These are phyloP conservation scores for Oeneis ivallda DNA, from an alignment of 2,888 invertebrate species.

Conservation along the genomic window DNA sequence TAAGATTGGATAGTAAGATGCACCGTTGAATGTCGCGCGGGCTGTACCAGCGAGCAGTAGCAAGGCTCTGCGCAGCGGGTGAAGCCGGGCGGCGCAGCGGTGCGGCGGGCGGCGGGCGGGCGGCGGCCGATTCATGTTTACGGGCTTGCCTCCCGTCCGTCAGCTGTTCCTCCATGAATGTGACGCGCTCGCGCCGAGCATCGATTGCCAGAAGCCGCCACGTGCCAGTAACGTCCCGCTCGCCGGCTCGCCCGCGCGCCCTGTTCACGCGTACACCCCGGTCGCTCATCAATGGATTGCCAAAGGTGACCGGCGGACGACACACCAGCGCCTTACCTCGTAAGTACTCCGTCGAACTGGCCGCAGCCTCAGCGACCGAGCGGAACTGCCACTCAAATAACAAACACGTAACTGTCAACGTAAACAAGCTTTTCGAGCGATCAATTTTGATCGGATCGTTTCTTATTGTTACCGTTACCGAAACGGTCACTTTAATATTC, in stretches of 20 bases:
- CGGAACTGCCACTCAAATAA: neutral
- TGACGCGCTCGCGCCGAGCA: constrained; percentile 72
- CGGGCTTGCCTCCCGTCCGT: constrained; percentile 75
- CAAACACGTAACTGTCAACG: neutral
- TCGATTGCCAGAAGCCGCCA: constrained; percentile 76
- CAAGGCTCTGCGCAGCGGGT: constrained; percentile 38
- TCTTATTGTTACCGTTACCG: neutral
- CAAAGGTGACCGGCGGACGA: constrained; percentile 66
- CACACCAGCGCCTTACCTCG: constrained; percentile 40
- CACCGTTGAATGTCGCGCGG: constrained; percentile 39
- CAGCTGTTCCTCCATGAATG: constrained; percentile 80
- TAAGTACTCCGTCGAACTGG: constrained; percentile 36
- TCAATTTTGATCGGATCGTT: neutral
- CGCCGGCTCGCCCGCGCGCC: constrained; percentile 65
- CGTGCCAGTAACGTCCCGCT: constrained; percentile 63
- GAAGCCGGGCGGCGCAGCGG: constrained; percentile 38
- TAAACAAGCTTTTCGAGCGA: neutral
- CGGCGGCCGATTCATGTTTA: constrained; percentile 76
- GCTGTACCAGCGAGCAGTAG: constrained; percentile 26
- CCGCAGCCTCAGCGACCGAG: neutral
- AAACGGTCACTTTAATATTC: neutral
- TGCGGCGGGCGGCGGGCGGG: constrained; percentile 37
- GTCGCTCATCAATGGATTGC: constrained; percentile 70
- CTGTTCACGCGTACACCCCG: constrained; percentile 47
- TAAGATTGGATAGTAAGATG: constrained; percentile 11